phyloP scores from a whole-genome alignment of 2,888 invertebrate species.

The Athalia circularis region DNA sequence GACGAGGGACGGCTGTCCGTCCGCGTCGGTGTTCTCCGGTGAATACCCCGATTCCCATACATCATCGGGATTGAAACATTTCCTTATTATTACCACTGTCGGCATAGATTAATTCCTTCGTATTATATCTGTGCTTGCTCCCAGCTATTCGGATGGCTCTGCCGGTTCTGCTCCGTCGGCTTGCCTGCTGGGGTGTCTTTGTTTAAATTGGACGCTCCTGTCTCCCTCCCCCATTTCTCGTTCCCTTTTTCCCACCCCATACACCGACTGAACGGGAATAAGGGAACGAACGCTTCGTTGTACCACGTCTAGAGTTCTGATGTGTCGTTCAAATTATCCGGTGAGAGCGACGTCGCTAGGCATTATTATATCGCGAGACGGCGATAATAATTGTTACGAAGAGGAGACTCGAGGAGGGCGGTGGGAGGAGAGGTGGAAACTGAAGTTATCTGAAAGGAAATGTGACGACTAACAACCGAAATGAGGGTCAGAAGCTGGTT shows the following conservation, averaged over 20 bases:
- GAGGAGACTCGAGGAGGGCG: conserved; percentile 45
- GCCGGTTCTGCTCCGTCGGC: conserved; percentile 51
- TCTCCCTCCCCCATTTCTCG: conserved; percentile 46
- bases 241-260: conserved; percentile 53
- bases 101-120: conserved; percentile 72
- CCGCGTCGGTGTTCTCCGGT: conserved; percentile 36
- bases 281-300: conserved; percentile 18
- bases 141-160: conserved; percentile 48
- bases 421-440: conserved; percentile 45
- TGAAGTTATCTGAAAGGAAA: conserved; percentile 34
- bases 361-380: conserved; percentile 39
- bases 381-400: conserved; percentile 40
- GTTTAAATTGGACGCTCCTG: conserved; percentile 59
- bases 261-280: conserved; percentile 30
- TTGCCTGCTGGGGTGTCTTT: conserved; percentile 57
- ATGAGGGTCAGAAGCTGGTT: conserved; percentile 15
- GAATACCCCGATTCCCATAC: conserved; percentile 62
- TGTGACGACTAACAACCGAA: conserved; percentile 23
- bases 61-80: conserved; percentile 73
- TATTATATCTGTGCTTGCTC: conserved; percentile 58
- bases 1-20: conserved; percentile 37
- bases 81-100: conserved; percentile 73
- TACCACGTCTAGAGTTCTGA: conserved; percentile 44
- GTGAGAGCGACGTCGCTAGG: conserved; percentile 34
- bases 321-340: conserved; percentile 44